phyloP scores from a whole-genome alignment of 2,888 invertebrate genomes.

The Eledone cirrhosa region DNA sequence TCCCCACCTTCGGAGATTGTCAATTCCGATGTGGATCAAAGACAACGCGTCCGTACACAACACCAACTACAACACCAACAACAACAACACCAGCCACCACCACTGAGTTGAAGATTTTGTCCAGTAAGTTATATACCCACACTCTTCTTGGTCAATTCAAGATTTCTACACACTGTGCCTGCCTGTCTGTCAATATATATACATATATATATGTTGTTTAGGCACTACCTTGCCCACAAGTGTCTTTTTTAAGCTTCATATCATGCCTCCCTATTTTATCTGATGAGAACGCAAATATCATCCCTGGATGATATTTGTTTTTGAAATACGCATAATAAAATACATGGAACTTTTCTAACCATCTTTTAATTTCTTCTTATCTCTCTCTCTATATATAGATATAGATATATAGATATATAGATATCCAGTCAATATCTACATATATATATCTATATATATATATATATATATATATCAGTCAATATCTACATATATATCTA shows the following conservation, averaged over 20 bases:
- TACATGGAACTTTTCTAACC: too few relatives aligned
- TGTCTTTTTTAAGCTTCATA: too few relatives aligned
- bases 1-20: constrained; percentile 35
- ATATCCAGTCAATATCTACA: too few relatives aligned
- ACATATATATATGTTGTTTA: background rate
- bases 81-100: background rate
- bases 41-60: background rate
- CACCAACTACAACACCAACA: background rate
- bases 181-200: background rate
- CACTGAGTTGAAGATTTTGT: background rate
- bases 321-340: too few relatives aligned
- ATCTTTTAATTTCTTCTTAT: too few relatives aligned
- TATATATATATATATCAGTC: background rate
- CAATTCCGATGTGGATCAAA: background rate
- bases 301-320: too few relatives aligned
- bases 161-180: too few relatives aligned
- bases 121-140: background rate
- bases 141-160: too few relatives aligned
- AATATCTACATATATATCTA: background rate
- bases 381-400: background rate
- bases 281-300: too few relatives aligned
- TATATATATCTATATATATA: background rate
- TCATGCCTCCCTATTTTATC: too few relatives aligned
- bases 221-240: background rate
- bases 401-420: background rate